Percentiles rank a stretch among this genome's conserved stretches.
Evolutionary conservation across 2,888 invertebrate genomes (phyloP).

Genomic region (Apodemia hepburni): DNA sequence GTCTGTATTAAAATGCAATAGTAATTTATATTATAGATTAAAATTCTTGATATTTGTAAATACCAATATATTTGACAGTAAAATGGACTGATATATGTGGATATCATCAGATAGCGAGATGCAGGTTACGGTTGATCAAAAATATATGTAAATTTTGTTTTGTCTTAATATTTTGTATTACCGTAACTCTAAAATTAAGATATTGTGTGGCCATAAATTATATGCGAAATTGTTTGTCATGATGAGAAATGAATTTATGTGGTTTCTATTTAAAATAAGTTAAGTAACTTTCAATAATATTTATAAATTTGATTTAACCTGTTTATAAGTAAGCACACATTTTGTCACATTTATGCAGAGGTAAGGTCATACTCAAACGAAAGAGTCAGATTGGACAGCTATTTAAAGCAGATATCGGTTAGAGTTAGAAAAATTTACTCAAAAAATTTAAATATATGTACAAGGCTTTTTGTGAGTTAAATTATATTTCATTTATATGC

Average conservation of each 20-base stretch:
- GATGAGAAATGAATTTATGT: conserved; percentile 27
- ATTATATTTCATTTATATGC: too few species aligned
- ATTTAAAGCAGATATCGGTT: too few species aligned
- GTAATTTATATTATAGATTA: conserved; percentile 76
- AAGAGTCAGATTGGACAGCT: too few species aligned
- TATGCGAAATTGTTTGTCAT: conserved; percentile 48
- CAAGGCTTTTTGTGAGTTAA: too few species aligned
- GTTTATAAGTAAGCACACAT: too few species aligned
- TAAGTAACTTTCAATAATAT: too few species aligned
- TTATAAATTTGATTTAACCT: too few species aligned
- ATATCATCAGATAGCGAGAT: conserved; percentile 36
- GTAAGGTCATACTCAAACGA: too few species aligned
- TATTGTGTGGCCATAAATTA: conserved; percentile 73
- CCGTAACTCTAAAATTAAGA: conserved; percentile 68
- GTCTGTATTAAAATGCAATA: conserved; percentile 75
- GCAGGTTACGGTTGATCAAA: conserved; percentile 27
- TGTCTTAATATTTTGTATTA: conserved; percentile 51
- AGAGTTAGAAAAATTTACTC: too few species aligned
- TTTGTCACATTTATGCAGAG: too few species aligned
- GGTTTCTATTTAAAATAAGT: too few species aligned
- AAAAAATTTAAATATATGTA: too few species aligned
- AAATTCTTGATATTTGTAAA: conserved; percentile 67
- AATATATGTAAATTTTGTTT: conserved; percentile 36
- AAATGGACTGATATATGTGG: conserved; percentile 42
- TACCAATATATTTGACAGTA: conserved; percentile 48